Base-by-base conservation (phyloP, 1,140 invertebrate species). In the Tetramorium alpestre region DNA sequence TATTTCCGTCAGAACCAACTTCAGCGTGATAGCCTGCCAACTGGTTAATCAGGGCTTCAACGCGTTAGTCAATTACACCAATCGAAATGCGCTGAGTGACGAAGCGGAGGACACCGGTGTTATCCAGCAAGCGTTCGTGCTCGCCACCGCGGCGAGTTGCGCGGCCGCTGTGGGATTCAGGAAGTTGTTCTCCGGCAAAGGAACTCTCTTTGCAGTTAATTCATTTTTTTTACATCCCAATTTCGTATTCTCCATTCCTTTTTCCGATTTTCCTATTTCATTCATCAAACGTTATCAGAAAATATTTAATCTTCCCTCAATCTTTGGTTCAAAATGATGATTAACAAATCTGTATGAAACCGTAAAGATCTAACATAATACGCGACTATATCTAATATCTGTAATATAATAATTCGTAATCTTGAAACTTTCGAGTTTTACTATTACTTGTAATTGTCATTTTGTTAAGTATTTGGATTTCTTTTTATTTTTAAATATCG, bases 81-180 rank as follows among this genome's bases (percentile, higher is more conserved):
- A 97, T 89, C 91, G 96, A 81, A 96, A 96, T 90, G 96, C 95
- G 7, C 94, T 96, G 56, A 58, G 95, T 93, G 77, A 94, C 93
- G 1, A 92, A 94, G 4, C 94, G 89, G 41, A 65, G 8, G 65
- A 89, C 41, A 70, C 41, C 6, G 56, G 38, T 0, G 62, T 49
- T 38, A 64, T 87, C 1, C 80, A 77, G 44, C 73, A 77, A 33
- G 88, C 90, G 0, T 90, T 92, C n/a, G 49, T 91, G 3, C 82
- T 65, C 44, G 91, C 90, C 22, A 77, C 85, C 18, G 33, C 70
- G 8, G 75, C 92, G 18, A 91, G 92, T 22, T 90, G 90, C 54
- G 41, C 78, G 0, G 72, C 86, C 0, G 86, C 86, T 49, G 16
- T 89, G 49, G 69, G 89, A 51, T 93, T 93, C 69, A 93, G 91